Percentiles rank a stretch among this genome's conserved stretches.
phyloP scores from a whole-genome alignment of 1,140 invertebrate genomes.

The Zaprionus camerounensis region DNA sequence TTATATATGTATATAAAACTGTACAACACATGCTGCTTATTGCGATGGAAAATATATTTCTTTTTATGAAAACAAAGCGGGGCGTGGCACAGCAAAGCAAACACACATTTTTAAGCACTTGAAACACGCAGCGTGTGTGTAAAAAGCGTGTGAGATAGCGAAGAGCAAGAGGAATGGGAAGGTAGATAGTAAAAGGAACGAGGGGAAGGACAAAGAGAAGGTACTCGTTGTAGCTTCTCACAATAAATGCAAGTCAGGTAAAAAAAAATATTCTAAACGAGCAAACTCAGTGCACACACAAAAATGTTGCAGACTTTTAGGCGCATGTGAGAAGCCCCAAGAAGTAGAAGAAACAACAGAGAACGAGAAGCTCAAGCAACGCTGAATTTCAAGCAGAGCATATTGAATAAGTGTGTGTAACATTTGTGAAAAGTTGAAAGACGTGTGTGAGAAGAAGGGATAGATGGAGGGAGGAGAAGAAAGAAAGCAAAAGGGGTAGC shows the following conservation, averaged over 20 bases:
- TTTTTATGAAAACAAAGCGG: conserved; percentile 39
- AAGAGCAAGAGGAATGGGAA: not conserved
- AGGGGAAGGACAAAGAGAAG: too few relatives aligned
- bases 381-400: not conserved
- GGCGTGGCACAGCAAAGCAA: conserved; percentile 40
- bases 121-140: conserved; percentile 10
- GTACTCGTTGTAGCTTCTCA: not conserved
- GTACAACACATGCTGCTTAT: conserved; percentile 77
- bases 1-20: conserved; percentile 15
- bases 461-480: not conserved
- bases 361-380: not conserved
- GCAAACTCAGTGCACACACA: conserved; percentile 37
- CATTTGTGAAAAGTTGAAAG: not conserved
- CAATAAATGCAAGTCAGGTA: conserved; percentile 47
- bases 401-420: conserved; percentile 8
- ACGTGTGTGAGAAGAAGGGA: not conserved
- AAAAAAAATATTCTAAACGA: conserved; percentile 22
- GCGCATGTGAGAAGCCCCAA: conserved; percentile 6
- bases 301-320: conserved; percentile 73
- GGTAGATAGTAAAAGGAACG: not conserved
- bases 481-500: not conserved
- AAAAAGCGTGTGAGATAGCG: conserved; percentile 16
- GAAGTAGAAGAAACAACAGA: not conserved
- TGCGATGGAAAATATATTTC: conserved; percentile 60
- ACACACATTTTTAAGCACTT: conserved; percentile 41